Percentiles rank a stretch among this genome's conserved stretches.
Evolutionary conservation across 2,888 invertebrate genomes (phyloP).

Genomic region (Odontothrips loti): DNA sequence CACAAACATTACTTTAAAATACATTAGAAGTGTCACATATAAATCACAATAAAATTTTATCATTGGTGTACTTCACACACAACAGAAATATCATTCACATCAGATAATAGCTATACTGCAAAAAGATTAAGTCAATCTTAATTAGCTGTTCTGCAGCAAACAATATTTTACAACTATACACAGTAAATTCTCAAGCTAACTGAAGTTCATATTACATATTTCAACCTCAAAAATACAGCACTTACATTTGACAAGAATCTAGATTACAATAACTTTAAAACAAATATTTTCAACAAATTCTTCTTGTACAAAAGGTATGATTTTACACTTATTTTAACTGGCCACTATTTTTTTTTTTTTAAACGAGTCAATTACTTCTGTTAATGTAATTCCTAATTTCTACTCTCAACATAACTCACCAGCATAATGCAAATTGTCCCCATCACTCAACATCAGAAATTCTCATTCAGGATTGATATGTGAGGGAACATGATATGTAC

Average conservation of each 20-base stretch:
- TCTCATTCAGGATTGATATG: neutral
- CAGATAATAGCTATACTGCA: neutral
- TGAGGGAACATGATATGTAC: neutral
- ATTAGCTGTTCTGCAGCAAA: neutral
- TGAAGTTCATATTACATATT: neutral
- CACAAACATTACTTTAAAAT: neutral
- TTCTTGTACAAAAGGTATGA: neutral
- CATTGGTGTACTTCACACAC: conserved; percentile 13
- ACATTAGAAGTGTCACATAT: neutral
- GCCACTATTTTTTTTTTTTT: neutral
- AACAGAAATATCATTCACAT: neutral
- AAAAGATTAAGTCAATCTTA: neutral
- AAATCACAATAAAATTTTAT: neutral
- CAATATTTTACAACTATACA: neutral
- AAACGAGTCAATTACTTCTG: neutral
- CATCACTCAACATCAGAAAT: neutral
- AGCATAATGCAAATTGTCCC: neutral
- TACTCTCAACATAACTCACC: neutral
- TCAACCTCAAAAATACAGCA: conserved; percentile 3
- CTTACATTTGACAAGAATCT: neutral
- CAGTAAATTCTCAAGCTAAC: neutral
- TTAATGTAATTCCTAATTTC: no score
- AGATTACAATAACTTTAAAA: neutral
- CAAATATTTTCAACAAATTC: neutral
- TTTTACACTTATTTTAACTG: neutral